Base-by-base conservation (phyloP, 1,140 invertebrate species). In the Leptonema lineaticorne region DNA sequence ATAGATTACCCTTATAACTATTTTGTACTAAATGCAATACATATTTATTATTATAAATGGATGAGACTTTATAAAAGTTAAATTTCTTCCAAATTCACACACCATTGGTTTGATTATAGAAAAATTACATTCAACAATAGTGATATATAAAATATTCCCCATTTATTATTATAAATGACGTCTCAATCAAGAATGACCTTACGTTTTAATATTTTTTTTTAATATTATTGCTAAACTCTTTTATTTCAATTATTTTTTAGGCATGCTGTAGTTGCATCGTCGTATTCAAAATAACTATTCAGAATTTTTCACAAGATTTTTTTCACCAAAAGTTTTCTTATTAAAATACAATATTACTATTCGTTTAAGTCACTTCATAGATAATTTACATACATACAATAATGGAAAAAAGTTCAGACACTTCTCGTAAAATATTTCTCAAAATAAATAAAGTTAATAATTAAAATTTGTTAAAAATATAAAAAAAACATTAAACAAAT, bases 91-190 rank as follows among this genome's bases (percentile, higher is more conserved):
- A 3, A 11, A 14, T 48, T 48, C n/a, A n/a, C n/a, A n/a, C n/a
- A n/a, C 37, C 37, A 41, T 48, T 48, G 20, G 22, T 53, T 53
- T 26, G 50, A 53, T 53, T 53, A n/a, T n/a, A 53, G 50, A 53
- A 53, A 41, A 53, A 53, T 53, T 53, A 53, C 20, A 24, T 24
- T 53, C 50, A 53, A 26, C 27, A 53, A 53, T 53, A 53, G 50
- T 53, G 50, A 53, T 53, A 53, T 53, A 53, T 53, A 53, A 53
- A 53, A 53, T 53, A 53, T 53, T 53, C 50, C n/a, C 50, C 50
- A 53, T 53, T 53, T 53, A 53, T n/a, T n/a, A n/a, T n/a, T n/a
- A n/a, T n/a, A n/a, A n/a, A n/a, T n/a, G n/a, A 53, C 27, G 50
- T 26, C 50, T 53, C 27, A 41, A 53, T 24, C 11, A 53, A 24